Base-by-base conservation (phyloP, 2,888 invertebrate species). In the Zhengitettix transpicula region DNA sequence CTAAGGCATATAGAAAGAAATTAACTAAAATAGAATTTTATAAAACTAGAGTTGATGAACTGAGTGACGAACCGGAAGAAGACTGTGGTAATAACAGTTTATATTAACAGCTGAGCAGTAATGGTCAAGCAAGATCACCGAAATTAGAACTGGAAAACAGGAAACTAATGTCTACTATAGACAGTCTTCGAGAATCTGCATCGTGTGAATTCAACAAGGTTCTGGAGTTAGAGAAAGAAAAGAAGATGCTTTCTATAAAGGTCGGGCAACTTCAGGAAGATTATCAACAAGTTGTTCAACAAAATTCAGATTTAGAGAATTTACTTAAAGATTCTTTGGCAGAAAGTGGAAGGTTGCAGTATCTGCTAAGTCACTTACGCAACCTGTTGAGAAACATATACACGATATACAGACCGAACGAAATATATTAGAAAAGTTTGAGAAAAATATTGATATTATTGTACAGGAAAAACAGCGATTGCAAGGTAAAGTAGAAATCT, bases 121-220 rank as follows among this genome's bases (percentile, higher is more conserved):
- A 92, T 71, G 93, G 93, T 53, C 91, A 92, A 75, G 85, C 86
- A 0, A 81, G 91, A 66, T 88, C 91, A 28, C 75, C 95, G 54
- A 87, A 91, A 72, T 77, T 97, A 63, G 95, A 97, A 75, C 75
- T 96, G 65, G 96, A 97, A 76, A 97, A 95, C 74, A 87, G 91
- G 67, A 81, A 89, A 64, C 77, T 96, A n/a, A 77, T 85, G 28
- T 87, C 87, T 41, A 81, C 90, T n/a, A 82, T 93, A 56, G 94
- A 94, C 67, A 86, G 82, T 62, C 74, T 92, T 54, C 85, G 87
- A 71, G 92, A 94, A 71, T 83, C 82, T 67, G 84, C 85, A 2
- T 81, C 91, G 68, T 81, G 89, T 65, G 91, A 94, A 71, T 87
- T 83, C 65, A 84, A 86, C 65, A 86, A 87, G 72, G 80, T 92